These are phyloP conservation scores for Xyliphius kryptos DNA, from an alignment of 2,113 vertebrate species.

Conservation along the genomic window DNA sequence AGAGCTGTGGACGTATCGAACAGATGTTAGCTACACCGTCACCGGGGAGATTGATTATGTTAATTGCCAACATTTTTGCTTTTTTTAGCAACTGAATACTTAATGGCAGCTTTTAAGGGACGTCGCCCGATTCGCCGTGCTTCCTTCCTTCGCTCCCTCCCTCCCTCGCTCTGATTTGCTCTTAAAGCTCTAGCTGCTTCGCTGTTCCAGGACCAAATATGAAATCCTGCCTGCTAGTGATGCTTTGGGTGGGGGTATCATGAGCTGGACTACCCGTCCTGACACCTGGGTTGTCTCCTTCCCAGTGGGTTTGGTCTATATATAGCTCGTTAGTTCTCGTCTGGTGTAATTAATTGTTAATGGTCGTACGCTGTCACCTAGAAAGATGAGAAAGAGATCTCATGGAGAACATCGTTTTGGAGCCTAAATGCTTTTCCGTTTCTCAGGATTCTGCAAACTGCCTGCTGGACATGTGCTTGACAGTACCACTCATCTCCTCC, in stretches of 20 bases:
- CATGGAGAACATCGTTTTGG: conserved; percentile 40
- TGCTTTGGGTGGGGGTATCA: too few relatives aligned
- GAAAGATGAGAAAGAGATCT: conserved; percentile 42
- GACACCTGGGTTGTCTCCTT: conserved; percentile 53
- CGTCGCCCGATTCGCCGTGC: conserved; percentile 45
- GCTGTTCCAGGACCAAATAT: conserved; percentile 33
- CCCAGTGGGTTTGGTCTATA: conserved; percentile 53
- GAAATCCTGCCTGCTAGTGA: conserved; percentile 27
- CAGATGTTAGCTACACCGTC: conserved; percentile 89
- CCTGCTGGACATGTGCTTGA: conserved; percentile 10
- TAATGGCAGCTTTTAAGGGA: conserved; percentile 91
- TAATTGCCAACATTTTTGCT: conserved; percentile 92
- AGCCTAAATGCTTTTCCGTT: conserved; percentile 40
- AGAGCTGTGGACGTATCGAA: conserved; percentile 85
- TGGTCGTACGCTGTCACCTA: conserved; percentile 39
- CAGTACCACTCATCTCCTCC: too few relatives aligned
- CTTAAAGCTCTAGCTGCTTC: too few relatives aligned
- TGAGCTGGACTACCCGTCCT: conserved; percentile 46
- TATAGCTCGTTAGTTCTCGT: conserved; percentile 57
- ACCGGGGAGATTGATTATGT: conserved; percentile 94
- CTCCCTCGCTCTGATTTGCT: conserved; percentile 6
- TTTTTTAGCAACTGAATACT: conserved; percentile 90
- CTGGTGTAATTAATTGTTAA: conserved; percentile 46
- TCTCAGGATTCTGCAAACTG: conserved; percentile 44
- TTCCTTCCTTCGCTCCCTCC: conserved; percentile 27